phyloP scores from a whole-genome alignment of 1,140 invertebrate genomes.

The Helicoverpa armigera region DNA sequence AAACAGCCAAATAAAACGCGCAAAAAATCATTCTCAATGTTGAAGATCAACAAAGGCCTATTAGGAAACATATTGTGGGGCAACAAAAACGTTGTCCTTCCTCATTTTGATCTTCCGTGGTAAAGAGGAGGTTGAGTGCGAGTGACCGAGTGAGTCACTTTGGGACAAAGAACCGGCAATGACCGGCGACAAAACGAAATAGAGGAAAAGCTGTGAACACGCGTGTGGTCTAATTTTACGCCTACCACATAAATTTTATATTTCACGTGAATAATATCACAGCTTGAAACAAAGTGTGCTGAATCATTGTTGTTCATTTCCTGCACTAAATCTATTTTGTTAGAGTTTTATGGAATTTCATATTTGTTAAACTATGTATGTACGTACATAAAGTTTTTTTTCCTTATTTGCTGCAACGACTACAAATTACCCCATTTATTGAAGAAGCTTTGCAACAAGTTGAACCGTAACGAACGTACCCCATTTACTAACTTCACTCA shows the following conservation, averaged over 20 bases:
- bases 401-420: too few relatives aligned
- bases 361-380: too few relatives aligned
- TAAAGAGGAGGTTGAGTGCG: slow-evolving; percentile 46
- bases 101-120: slow-evolving; percentile 64
- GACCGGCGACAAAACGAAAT: slow-evolving; percentile 66
- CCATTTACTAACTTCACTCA: not conserved
- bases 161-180: slow-evolving; percentile 66
- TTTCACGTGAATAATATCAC: slow-evolving; percentile 22
- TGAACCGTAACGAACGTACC: too few relatives aligned
- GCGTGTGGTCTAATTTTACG: slow-evolving; percentile 61
- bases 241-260: slow-evolving; percentile 46
- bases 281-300: not conserved
- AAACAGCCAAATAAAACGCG: slow-evolving; percentile 37
- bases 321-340: not conserved
- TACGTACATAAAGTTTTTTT: too few relatives aligned
- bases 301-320: slow-evolving; percentile 18
- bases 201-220: slow-evolving; percentile 57
- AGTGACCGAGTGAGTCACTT: slow-evolving; percentile 63
- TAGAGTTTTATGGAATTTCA: not conserved
- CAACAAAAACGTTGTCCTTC: slow-evolving; percentile 63
- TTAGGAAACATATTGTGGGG: slow-evolving; percentile 66
- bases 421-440: too few relatives aligned
- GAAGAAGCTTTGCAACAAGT: too few relatives aligned
- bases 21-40: slow-evolving; percentile 54
- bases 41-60: slow-evolving; percentile 63